Base-by-base conservation (phyloP, 2,888 invertebrate species). In the Elmis aenea region DNA sequence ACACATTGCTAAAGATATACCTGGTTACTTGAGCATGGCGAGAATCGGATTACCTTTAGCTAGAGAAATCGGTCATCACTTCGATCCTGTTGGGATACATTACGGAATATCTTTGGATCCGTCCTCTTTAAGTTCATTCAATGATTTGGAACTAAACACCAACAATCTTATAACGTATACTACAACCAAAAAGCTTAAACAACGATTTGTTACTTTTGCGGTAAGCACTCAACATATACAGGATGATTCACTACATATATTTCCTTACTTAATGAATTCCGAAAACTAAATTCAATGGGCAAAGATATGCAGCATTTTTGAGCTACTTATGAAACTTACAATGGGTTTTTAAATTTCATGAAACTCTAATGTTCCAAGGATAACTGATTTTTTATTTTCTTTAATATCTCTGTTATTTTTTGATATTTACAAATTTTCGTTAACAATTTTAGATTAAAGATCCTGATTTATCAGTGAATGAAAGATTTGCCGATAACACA, bases 31-130 rank as follows among this genome's bases (percentile, higher is more conserved):
- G 8, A 38, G 43, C 8, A 36, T 51, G 31, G 46, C 55, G 6
- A 48, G 42, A 29, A 39, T 54, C 9, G 58, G 57, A 31, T 50
- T 55, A 31, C 33, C 48, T 16, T 32, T 61, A 35, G 58, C 59
- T 1, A 51, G 47, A 36, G 52, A 51, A 42, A 51, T 60, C n/a
- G 54, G 48, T 12, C 46, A 38, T 33, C 53, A 56, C 40, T 59
- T 59, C 33, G 57, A 58, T 45, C 42, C 49, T 13, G 37, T 48
- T 25, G 56, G 54, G 16, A 48, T 56, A 27, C 33, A 25, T 24
- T 48, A 51, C 38, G 41, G 37, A 5, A 39, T 51, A 15, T 39
- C 38, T 26, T 33, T 56, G 27, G 25, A 26, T 4, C 8, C 34
- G 0, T 10, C 12, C 5, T 25, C 48, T 4, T 33, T 35, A 25